Evolutionary conservation across 2,888 invertebrate species (phyloP).

Genomic region (Papilio elwesi): DNA sequence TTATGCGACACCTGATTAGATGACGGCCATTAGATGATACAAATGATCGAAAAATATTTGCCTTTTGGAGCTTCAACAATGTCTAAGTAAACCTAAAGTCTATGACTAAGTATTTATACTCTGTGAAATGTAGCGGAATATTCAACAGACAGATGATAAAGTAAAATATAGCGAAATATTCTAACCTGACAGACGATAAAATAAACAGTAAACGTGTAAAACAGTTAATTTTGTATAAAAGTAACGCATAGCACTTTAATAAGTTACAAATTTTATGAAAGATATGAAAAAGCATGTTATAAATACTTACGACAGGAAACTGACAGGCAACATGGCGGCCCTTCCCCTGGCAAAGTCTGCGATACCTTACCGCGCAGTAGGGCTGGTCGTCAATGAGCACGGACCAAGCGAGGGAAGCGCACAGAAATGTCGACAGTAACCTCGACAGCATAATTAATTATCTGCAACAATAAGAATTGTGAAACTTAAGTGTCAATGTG

Average conservation of each 20-base stretch:
- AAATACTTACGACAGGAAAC: constrained; percentile 63
- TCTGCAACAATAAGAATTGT: constrained; percentile 18
- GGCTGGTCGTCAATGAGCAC: constrained; percentile 58
- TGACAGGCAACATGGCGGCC: constrained; percentile 72
- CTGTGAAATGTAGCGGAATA: constrained; percentile 1
- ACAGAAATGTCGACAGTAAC: constrained; percentile 40
- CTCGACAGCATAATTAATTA: constrained; percentile 33
- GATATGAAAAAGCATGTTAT: neutral
- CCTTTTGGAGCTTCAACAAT: neutral
- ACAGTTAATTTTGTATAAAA: no score
- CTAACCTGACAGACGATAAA: no score
- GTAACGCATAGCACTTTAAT: no score
- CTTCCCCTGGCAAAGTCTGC: constrained; percentile 71
- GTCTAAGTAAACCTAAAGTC: neutral
- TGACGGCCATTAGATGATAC: neutral
- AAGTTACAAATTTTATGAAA: no score
- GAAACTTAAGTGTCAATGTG: no score
- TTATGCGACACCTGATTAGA: no score
- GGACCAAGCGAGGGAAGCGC: constrained; percentile 44
- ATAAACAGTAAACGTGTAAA: no score
- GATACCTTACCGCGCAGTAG: constrained; percentile 67
- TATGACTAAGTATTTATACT: neutral
- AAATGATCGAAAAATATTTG: neutral
- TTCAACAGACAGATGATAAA: no score
- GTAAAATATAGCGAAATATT: no score